These are phyloP conservation scores for Dasypogon diadema DNA, from an alignment of 2,888 invertebrate genomes.

Conservation along the genomic window DNA sequence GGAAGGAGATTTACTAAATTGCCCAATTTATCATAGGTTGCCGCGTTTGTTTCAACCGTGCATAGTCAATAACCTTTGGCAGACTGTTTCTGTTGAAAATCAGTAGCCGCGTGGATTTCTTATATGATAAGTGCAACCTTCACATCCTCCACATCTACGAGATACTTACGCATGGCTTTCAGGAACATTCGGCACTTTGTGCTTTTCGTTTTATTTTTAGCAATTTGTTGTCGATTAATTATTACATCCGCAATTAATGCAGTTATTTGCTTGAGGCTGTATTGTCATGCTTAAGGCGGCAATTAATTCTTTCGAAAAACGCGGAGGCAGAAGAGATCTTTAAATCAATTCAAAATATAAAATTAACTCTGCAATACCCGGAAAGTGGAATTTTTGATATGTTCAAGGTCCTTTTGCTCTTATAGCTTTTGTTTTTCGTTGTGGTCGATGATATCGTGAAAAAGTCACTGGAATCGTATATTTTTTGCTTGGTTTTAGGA, in stretches of 20 bases:
- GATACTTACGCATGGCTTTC: neutral
- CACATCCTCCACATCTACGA: neutral
- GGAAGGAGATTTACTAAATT: neutral
- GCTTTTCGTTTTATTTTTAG: neutral
- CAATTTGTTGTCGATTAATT: slow-evolving; percentile 2
- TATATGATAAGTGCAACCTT: neutral
- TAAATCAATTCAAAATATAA: slow-evolving; percentile 26
- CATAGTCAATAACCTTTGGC: neutral
- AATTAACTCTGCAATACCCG: slow-evolving; percentile 32
- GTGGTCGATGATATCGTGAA: neutral
- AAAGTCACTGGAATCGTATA: neutral
- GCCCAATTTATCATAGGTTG: neutral
- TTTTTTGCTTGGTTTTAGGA: no score
- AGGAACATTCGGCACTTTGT: neutral
- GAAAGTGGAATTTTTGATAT: slow-evolving; percentile 16
- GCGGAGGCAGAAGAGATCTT: slow-evolving; percentile 16
- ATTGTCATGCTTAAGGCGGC: neutral
- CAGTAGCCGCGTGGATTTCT: neutral
- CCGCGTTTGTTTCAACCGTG: neutral
- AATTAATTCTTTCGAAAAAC: neutral
- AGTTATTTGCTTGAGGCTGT: slow-evolving; percentile 8
- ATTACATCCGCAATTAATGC: slow-evolving; percentile 2
- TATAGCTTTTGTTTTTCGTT: no score
- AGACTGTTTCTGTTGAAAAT: no score
- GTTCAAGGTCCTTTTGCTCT: slow-evolving; percentile 11